Conservation (phyloP, 2,888 invertebrate genomes). For the Melieria crassipennis region DNA sequence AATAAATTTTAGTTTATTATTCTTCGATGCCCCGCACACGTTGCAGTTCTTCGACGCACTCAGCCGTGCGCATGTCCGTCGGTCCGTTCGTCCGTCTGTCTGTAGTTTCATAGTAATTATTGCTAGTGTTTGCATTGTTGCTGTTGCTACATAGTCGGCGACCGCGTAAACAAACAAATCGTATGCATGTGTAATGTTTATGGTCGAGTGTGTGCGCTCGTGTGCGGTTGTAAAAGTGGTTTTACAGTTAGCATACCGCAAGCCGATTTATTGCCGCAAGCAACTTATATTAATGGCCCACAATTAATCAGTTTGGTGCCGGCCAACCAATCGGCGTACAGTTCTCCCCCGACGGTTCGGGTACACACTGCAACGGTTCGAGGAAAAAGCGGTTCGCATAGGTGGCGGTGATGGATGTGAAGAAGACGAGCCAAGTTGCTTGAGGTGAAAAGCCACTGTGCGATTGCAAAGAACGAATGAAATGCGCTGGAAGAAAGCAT, state of each 20-base stretch:
- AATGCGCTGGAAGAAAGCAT: not conserved
- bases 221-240: not conserved
- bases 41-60: not conserved
- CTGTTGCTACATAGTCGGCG: not conserved
- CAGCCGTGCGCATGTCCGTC: not conserved
- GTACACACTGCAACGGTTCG: not conserved
- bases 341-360: too few relatives aligned
- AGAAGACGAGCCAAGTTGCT: not conserved
- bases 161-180: not conserved
- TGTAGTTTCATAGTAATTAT: not conserved
- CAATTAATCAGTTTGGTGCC: not conserved
- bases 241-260: not conserved
- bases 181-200: not conserved
- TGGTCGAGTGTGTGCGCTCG: not conserved
- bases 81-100: not conserved
- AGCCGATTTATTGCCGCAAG: not conserved
- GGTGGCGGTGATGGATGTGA: not conserved
- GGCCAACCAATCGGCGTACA: not conserved
- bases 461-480: too few relatives aligned
- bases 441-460: too few relatives aligned
- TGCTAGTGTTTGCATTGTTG: not conserved
- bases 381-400: not conserved
- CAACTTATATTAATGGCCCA: constrained; percentile 1
- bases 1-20: too few relatives aligned
- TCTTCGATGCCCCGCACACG: not conserved